These are phyloP conservation scores for Heteronetta atricapilla DNA, from an alignment of 2,113 vertebrate genomes.

Conservation along the genomic window DNA sequence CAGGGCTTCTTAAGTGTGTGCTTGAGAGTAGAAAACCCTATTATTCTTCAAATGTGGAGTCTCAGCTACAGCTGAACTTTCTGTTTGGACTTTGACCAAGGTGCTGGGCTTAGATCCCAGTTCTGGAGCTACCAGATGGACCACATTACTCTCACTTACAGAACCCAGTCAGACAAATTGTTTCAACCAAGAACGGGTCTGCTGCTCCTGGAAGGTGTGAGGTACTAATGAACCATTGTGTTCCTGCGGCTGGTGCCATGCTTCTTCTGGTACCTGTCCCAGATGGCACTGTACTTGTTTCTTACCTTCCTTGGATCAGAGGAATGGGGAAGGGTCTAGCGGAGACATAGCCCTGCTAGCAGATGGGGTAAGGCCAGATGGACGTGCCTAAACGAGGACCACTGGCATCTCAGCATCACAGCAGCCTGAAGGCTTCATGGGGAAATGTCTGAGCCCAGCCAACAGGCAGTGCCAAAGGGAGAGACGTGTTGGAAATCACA, in stretches of 20 bases:
- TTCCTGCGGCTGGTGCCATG: neutral
- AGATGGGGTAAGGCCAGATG: neutral
- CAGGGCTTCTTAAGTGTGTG: neutral
- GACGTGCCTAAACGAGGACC: neutral
- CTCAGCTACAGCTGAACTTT: constrained; percentile 2
- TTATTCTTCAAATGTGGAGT: constrained; percentile 2
- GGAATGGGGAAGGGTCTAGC: neutral
- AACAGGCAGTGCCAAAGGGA: constrained; percentile 32
- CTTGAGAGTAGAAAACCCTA: neutral
- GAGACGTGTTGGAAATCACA: constrained; percentile 24
- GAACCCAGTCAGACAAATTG: neutral
- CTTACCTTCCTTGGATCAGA: neutral
- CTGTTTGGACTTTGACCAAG: constrained; percentile 41
- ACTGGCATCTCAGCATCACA: neutral
- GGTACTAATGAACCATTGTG: neutral
- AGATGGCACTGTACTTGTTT: neutral
- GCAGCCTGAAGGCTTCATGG: neutral
- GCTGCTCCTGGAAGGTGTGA: neutral
- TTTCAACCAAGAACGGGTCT: neutral
- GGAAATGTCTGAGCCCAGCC: neutral
- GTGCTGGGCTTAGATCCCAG: constrained; percentile 45
- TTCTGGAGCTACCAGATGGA: constrained; percentile 32
- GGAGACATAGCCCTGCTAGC: neutral
- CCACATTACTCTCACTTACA: constrained; percentile 24
- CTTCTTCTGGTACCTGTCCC: neutral